A percentile compares a stretch with the other conserved stretches of the same genome.
Conservation (phyloP, 2,113 vertebrate genomes). For the Buteo buteo region DNA sequence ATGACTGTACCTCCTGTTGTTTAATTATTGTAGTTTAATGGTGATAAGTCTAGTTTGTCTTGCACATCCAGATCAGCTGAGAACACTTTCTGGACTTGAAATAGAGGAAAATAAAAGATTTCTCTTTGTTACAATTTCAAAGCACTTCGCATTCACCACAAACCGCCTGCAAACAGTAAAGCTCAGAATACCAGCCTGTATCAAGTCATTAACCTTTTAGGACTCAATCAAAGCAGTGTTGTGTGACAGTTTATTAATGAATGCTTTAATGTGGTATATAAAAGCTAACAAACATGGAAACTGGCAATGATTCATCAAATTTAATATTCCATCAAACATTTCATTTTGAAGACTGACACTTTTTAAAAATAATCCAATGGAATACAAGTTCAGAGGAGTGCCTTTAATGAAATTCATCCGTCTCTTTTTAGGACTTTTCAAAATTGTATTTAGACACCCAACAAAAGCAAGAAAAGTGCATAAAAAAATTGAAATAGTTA, state of each 20-base stretch:
- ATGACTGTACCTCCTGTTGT: background rate
- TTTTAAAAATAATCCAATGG: conserved; percentile 21
- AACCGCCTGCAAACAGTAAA: conserved; percentile 34
- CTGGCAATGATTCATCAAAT: conserved; percentile 74
- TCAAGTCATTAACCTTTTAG: conserved; percentile 77
- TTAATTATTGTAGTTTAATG: background rate
- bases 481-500: conserved; percentile 29
- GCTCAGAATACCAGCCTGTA: conserved; percentile 50
- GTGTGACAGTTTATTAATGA: conserved; percentile 78
- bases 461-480: conserved; percentile 21
- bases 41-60: background rate
- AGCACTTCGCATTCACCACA: conserved; percentile 40
- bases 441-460: background rate
- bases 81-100: background rate
- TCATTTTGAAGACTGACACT: conserved; percentile 63
- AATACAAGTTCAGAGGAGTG: conserved; percentile 46
- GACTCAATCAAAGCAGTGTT: conserved; percentile 69
- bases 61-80: background rate
- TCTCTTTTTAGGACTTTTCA: background rate
- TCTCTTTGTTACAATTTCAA: conserved; percentile 58
- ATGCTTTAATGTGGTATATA: conserved; percentile 73
- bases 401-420: conserved; percentile 7
- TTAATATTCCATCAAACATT: conserved; percentile 74
- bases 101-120: conserved; percentile 24
- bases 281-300: conserved; percentile 68